Conservation (phyloP, 2,113 vertebrate species). For the Bos javanicus region DNA sequence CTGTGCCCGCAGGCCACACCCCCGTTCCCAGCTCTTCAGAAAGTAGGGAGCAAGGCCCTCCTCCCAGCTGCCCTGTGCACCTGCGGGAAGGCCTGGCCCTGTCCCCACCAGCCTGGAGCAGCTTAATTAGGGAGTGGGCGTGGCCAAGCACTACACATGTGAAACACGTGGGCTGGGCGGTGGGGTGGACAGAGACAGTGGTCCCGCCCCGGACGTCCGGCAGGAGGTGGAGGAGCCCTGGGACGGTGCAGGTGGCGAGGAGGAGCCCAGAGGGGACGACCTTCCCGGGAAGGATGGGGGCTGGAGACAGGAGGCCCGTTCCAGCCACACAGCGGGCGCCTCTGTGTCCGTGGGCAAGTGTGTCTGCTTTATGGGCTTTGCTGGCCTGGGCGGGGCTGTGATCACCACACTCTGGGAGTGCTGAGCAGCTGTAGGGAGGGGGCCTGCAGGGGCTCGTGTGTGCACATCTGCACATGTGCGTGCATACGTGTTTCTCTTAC, state of each 20-base stretch:
- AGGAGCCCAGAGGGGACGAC: not conserved
- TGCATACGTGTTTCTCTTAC: rapidly evolving
- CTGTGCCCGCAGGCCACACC: not conserved
- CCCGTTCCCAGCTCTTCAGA: not conserved
- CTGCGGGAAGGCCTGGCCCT: too few species aligned
- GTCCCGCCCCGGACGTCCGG: rapidly evolving
- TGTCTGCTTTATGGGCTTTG: not conserved
- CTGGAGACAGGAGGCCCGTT: not conserved
- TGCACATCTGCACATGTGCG: rapidly evolving
- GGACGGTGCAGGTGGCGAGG: not conserved
- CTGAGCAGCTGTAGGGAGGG: not conserved
- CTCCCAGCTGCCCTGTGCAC: not conserved
- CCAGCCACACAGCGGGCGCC: rapidly evolving
- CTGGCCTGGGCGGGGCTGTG: not conserved
- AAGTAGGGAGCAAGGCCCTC: not conserved
- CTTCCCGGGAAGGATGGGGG: rapidly evolving
- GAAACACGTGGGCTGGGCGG: rapidly evolving
- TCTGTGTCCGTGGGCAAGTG: not conserved
- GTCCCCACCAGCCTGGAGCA: not conserved
- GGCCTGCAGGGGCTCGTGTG: not conserved
- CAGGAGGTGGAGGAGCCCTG: not conserved
- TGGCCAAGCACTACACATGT: rapidly evolving
- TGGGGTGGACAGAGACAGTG: not conserved
- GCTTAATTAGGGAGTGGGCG: not conserved
- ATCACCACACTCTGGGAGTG: not conserved